Evolutionary conservation across 2,888 invertebrate species (phyloP).

Genomic region (Rhagonycha fulva): DNA sequence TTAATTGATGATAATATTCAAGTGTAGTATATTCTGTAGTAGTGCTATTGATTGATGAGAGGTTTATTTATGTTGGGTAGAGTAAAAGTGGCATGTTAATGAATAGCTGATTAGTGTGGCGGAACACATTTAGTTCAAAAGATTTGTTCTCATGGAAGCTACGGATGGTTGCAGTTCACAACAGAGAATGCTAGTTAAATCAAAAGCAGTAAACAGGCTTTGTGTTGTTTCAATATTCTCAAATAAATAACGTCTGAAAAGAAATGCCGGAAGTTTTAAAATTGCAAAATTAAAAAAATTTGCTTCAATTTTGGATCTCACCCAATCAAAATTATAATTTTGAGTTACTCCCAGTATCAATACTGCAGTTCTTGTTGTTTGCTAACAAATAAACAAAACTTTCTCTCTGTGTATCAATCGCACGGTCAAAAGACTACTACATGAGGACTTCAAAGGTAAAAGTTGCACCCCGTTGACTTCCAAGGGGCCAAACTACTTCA

Average conservation of each 20-base stretch:
- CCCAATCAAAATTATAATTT: background rate
- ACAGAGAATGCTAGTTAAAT: slow-evolving; percentile 5
- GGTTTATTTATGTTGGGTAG: background rate
- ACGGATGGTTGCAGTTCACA: slow-evolving; percentile 13
- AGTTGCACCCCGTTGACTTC: no score
- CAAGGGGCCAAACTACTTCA: no score
- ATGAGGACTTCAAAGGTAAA: no score
- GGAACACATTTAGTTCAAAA: slow-evolving; percentile 12
- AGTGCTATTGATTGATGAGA: background rate
- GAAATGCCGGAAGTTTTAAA: background rate
- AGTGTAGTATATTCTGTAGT: background rate
- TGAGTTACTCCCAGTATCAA: no score
- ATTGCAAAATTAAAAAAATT: background rate
- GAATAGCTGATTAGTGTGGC: slow-evolving; percentile 12
- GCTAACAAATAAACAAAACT: background rate
- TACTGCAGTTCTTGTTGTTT: background rate
- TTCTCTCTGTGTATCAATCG: background rate
- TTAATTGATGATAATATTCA: background rate
- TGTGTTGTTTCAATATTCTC: slow-evolving; percentile 6
- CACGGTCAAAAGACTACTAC: background rate
- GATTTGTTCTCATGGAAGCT: slow-evolving; percentile 8
- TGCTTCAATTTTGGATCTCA: background rate
- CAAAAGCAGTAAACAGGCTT: slow-evolving; percentile 9
- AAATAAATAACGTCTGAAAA: slow-evolving; percentile 7
- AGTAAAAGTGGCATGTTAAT: slow-evolving; percentile 10